Conservation (phyloP, 2,797 vertebrate species). For the Sebastes matsubarae region DNA sequence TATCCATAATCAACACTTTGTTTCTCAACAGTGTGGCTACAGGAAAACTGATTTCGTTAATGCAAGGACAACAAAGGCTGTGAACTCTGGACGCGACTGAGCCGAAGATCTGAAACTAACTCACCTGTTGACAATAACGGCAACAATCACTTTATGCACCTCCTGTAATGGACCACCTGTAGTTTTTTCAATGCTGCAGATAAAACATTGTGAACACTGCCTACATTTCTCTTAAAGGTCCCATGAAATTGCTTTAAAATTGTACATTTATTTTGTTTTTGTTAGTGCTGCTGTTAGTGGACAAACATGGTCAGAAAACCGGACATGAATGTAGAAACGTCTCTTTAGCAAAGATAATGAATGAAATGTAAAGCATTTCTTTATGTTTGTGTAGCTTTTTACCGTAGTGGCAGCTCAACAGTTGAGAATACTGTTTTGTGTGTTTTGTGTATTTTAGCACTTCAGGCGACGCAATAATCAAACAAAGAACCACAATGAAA, state of each 20-base stretch:
- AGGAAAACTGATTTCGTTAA: conserved; percentile 92
- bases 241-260: background rate
- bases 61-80: conserved; percentile 83
- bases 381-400: background rate
- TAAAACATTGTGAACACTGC: background rate
- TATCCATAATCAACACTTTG: background rate
- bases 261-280: background rate
- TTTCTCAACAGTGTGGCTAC: conserved; percentile 84
- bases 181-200: background rate
- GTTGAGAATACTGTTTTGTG: background rate
- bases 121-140: background rate
- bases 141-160: background rate
- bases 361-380: background rate
- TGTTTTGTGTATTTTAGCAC: background rate
- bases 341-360: background rate
- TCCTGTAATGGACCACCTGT: background rate
- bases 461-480: background rate
- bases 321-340: conserved; percentile 12
- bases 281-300: background rate
- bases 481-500: conserved; percentile 9
- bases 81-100: conserved; percentile 56
- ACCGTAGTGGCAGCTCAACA: conserved; percentile 15
- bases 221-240: background rate
- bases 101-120: background rate
- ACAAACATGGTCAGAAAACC: background rate